These are phyloP conservation scores for Alviniconcha marisindica DNA, from an alignment of 1,140 invertebrate genomes.

Conservation along the genomic window DNA sequence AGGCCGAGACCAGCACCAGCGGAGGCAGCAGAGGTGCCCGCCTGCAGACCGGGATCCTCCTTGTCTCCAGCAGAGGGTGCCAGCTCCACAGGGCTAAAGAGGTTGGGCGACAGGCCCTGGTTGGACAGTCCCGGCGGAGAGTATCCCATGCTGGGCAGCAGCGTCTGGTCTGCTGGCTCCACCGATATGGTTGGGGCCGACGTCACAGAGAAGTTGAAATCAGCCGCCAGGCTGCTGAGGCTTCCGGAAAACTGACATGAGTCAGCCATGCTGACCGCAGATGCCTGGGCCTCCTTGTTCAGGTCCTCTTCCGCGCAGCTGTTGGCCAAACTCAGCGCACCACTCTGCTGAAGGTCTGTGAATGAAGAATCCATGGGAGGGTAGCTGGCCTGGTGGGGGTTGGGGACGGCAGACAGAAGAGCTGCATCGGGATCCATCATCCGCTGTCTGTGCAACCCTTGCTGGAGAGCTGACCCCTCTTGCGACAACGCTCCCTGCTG, in stretches of 20 bases:
- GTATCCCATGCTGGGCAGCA: constrained; percentile 19
- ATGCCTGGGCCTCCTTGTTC: too few relatives aligned
- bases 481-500: too few relatives aligned
- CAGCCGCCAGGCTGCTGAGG: neutral
- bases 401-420: too few relatives aligned
- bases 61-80: neutral
- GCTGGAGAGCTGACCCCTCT: too few relatives aligned
- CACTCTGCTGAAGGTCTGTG: too few relatives aligned
- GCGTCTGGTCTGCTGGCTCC: neutral
- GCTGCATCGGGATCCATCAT: too few relatives aligned
- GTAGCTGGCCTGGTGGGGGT: too few relatives aligned
- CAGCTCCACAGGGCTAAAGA: neutral
- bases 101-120: constrained; percentile 28
- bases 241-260: neutral
- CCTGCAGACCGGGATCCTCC: neutral
- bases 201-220: neutral
- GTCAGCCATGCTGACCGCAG: neutral
- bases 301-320: too few relatives aligned
- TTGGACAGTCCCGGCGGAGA: constrained; percentile 31
- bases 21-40: neutral
- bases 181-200: neutral
- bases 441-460: too few relatives aligned
- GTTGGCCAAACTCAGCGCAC: too few relatives aligned
- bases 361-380: too few relatives aligned
- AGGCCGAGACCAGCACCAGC: neutral